These are phyloP conservation scores for Poeciliopsis occidentalis DNA, from an alignment of 2,113 vertebrate species.

Conservation along the genomic window DNA sequence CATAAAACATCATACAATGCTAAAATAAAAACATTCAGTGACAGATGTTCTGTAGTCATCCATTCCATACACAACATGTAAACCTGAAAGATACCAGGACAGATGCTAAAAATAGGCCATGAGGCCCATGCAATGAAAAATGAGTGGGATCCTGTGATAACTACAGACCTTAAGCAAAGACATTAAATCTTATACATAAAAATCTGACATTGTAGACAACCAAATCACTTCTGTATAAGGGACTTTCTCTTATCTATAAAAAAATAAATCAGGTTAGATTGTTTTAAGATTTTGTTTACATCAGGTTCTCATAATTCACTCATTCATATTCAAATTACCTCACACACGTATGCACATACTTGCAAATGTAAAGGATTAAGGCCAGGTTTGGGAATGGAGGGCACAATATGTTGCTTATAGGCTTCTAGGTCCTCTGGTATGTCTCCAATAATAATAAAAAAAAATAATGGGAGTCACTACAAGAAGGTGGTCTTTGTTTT, in stretches of 20 bases:
- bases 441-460: no score
- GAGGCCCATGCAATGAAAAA: conserved; percentile 4
- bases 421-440: no score
- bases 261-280: conserved; percentile 79
- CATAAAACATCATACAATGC: conserved; percentile 32
- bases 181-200: conserved; percentile 41
- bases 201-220: conserved; percentile 64
- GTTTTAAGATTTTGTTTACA: conserved; percentile 66
- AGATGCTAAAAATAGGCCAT: conserved; percentile 32
- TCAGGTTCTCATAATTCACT: no score
- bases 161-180: conserved; percentile 53
- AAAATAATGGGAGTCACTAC: no score
- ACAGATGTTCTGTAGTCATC: conserved; percentile 20
- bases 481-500: no score
- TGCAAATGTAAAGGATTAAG: conserved; percentile 79
- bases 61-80: conserved; percentile 27
- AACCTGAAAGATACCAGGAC: conserved; percentile 28
- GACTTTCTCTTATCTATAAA: conserved; percentile 74
- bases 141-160: conserved; percentile 26
- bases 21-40: conserved; percentile 27
- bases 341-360: no score
- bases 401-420: conserved; percentile 75
- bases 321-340: no score
- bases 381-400: conserved; percentile 78
- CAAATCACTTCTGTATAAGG: conserved; percentile 58